A percentile compares a stretch with the other conserved stretches of the same genome.
Evolutionary conservation across 1,140 invertebrate species (phyloP).

Genomic region (Orussus abietinus): DNA sequence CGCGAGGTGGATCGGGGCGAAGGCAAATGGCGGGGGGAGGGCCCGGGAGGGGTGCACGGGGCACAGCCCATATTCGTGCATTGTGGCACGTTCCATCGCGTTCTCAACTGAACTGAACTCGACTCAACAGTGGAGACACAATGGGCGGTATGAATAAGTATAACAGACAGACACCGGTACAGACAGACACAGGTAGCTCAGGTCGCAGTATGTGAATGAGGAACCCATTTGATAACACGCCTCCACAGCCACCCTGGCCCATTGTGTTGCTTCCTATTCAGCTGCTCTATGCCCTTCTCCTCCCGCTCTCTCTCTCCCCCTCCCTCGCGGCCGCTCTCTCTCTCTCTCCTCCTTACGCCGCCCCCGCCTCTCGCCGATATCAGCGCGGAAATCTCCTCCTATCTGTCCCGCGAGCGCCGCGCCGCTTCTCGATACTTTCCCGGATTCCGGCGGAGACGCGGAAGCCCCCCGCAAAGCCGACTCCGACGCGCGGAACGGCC

Average conservation of each 20-base stretch:
- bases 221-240: slow-evolving; percentile 56
- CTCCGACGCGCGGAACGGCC: too few relatives aligned
- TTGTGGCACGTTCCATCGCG: slow-evolving; percentile 56
- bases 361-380: slow-evolving; percentile 26
- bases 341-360: slow-evolving; percentile 14
- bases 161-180: slow-evolving; percentile 54
- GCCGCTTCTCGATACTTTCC: too few relatives aligned
- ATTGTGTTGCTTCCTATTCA: slow-evolving; percentile 55
- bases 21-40: slow-evolving; percentile 11
- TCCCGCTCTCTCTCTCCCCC: slow-evolving; percentile 23
- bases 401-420: slow-evolving; percentile 22
- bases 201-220: slow-evolving; percentile 54
- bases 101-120: slow-evolving; percentile 55
- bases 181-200: slow-evolving; percentile 52
- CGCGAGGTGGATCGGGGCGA: too few relatives aligned
- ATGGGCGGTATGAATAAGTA: slow-evolving; percentile 53
- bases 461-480: too few relatives aligned
- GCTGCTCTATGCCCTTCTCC: slow-evolving; percentile 48
- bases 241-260: slow-evolving; percentile 51
- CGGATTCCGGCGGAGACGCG: too few relatives aligned
- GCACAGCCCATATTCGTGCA: slow-evolving; percentile 50
- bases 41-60: slow-evolving; percentile 19
- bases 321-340: slow-evolving; percentile 7
- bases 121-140: slow-evolving; percentile 48
- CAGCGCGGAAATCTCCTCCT: slow-evolving; percentile 37